phyloP scores from a whole-genome alignment of 2,113 vertebrate species.

The Periophthalmodon schlosseri region DNA sequence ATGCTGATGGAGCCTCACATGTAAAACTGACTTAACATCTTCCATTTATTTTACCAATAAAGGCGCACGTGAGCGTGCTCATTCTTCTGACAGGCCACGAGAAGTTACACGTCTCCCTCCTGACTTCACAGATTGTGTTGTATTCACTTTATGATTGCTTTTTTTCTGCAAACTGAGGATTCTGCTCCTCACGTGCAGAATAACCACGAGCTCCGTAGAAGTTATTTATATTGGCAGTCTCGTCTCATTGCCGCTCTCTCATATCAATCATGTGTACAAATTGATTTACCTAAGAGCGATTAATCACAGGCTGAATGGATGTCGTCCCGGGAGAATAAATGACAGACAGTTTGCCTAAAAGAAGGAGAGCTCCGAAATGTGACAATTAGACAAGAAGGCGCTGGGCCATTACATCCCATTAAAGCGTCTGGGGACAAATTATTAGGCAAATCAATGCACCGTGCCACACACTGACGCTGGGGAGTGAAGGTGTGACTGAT shows the following conservation, averaged over 20 bases:
- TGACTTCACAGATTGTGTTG: slow-evolving; percentile 52
- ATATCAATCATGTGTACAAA: slow-evolving; percentile 11
- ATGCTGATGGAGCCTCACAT: slow-evolving; percentile 34
- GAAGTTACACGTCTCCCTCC: slow-evolving; percentile 48
- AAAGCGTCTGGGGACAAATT: slow-evolving; percentile 70
- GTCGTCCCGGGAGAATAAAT: slow-evolving; percentile 32
- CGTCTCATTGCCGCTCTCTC: slow-evolving; percentile 14
- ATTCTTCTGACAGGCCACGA: slow-evolving; percentile 62
- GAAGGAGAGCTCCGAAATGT: slow-evolving; percentile 37
- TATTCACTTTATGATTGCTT: slow-evolving; percentile 50
- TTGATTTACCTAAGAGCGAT: slow-evolving; percentile 27
- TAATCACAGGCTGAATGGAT: slow-evolving; percentile 42
- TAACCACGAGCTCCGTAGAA: background rate
- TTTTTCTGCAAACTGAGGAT: slow-evolving; percentile 13
- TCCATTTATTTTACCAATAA: slow-evolving; percentile 69
- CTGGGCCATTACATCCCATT: slow-evolving; percentile 74
- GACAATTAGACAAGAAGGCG: slow-evolving; percentile 57
- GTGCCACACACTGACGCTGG: slow-evolving; percentile 38
- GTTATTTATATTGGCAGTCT: background rate
- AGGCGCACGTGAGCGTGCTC: slow-evolving; percentile 59
- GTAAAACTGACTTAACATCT: slow-evolving; percentile 67
- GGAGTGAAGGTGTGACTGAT: slow-evolving; percentile 23
- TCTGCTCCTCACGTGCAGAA: slow-evolving; percentile 9
- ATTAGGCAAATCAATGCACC: slow-evolving; percentile 51
- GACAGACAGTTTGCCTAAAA: slow-evolving; percentile 40